A percentile compares a stretch with the other conserved stretches of the same genome.
phyloP scores from a whole-genome alignment of 1,140 invertebrate genomes.

The Triops cancriformis region DNA sequence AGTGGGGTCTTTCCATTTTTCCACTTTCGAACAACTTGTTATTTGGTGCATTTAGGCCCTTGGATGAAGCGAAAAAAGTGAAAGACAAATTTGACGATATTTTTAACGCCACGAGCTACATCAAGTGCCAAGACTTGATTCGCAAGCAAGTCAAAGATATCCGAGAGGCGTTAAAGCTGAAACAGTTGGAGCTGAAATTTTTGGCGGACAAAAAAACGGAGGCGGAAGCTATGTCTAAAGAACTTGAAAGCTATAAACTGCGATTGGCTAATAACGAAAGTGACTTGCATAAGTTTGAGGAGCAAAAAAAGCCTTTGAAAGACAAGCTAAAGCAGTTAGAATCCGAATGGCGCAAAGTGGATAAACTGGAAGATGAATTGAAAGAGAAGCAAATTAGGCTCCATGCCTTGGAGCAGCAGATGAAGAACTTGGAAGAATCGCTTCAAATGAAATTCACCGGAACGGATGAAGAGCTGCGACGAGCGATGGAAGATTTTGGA shows the following conservation, averaged over 20 bases:
- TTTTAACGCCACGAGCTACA: conserved; percentile 88
- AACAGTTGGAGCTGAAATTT: background rate
- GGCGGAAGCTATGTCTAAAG: background rate
- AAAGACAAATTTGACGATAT: conserved; percentile 97
- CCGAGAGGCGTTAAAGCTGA: conserved; percentile 25
- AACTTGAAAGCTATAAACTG: background rate
- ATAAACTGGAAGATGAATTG: conserved; percentile 20
- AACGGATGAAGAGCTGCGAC: background rate
- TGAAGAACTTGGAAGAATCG: conserved; percentile 14
- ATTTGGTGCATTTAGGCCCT: conserved; percentile 52
- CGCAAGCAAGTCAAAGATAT: conserved; percentile 61
- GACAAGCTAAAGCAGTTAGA: conserved; percentile 17
- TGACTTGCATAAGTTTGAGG: background rate
- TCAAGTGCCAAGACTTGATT: conserved; percentile 79
- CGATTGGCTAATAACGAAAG: background rate
- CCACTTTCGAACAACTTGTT: conserved; percentile 19
- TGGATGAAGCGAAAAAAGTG: conserved; percentile 85
- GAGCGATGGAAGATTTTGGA: background rate
- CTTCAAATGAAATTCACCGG: background rate
- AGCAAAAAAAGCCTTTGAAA: conserved; percentile 11
- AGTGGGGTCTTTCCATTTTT: background rate
- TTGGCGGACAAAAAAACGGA: background rate
- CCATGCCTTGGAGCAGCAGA: conserved; percentile 11
- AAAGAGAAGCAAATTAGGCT: background rate
- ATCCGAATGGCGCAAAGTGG: background rate